These are phyloP conservation scores for Falcaria lacertinaria DNA, from an alignment of 2,888 invertebrate genomes.

Conservation along the genomic window DNA sequence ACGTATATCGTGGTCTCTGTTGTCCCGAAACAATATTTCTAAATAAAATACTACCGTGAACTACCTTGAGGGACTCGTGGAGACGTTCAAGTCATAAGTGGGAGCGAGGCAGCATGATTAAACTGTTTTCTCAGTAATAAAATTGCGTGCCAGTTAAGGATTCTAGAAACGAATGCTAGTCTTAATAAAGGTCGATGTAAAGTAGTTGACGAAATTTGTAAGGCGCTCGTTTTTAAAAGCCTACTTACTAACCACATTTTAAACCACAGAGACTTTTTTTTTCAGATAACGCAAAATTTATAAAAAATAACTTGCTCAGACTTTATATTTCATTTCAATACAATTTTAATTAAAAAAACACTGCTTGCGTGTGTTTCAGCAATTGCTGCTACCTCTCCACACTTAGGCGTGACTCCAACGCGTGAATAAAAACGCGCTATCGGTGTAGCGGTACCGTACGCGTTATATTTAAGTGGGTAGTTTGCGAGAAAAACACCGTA, in stretches of 20 bases:
- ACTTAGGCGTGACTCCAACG: slow-evolving; percentile 17
- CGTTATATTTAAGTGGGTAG: slow-evolving; percentile 76
- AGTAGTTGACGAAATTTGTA: too few species aligned
- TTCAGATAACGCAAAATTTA: too few species aligned
- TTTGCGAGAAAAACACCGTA: slow-evolving; percentile 71
- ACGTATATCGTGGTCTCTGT: slow-evolving; percentile 46
- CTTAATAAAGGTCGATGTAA: too few species aligned
- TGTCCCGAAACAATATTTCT: slow-evolving; percentile 69
- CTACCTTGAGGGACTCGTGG: slow-evolving; percentile 41
- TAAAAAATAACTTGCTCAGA: too few species aligned
- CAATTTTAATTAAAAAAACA: too few species aligned
- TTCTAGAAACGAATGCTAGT: too few species aligned
- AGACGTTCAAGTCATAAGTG: slow-evolving; percentile 18
- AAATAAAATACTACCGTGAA: slow-evolving; percentile 63
- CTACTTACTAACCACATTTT: too few species aligned
- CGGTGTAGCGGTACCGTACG: slow-evolving; percentile 56
- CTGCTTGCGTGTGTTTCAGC: too few species aligned
- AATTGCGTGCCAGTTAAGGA: neutral
- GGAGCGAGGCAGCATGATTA: neutral
- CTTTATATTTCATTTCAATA: too few species aligned
- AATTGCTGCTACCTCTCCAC: slow-evolving; percentile 16
- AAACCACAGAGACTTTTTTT: too few species aligned
- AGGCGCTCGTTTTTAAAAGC: too few species aligned
- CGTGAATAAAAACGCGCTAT: slow-evolving; percentile 54
- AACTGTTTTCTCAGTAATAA: neutral